Evolutionary conservation across 2,113 vertebrate genomes (phyloP).

Genomic region (Narcine bancroftii): DNA sequence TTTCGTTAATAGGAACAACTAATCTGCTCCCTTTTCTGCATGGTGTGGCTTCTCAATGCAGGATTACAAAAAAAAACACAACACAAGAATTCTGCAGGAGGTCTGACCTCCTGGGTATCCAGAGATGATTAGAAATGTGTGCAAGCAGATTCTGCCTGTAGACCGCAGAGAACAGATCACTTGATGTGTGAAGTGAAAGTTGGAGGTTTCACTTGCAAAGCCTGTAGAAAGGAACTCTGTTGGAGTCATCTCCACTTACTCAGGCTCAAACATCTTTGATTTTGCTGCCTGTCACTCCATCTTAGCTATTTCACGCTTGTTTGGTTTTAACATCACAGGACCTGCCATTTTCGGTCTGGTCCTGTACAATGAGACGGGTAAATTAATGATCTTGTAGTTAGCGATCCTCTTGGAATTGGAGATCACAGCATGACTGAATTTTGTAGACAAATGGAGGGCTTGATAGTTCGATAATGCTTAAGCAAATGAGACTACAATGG

Average conservation of each 20-base stretch:
- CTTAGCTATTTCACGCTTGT: not conserved
- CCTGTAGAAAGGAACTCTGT: not conserved
- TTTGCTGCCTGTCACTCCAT: not conserved
- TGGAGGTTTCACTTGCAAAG: slow-evolving; percentile 16
- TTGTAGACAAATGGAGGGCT: too few relatives aligned
- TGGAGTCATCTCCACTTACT: not conserved
- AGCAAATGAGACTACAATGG: too few relatives aligned
- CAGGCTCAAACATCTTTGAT: not conserved
- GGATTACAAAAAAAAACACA: too few relatives aligned
- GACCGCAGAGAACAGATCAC: slow-evolving; percentile 8
- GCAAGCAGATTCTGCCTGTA: not conserved
- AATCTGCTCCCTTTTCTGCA: not conserved
- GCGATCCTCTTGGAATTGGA: too few relatives aligned
- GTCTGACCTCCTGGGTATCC: not conserved
- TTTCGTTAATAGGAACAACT: not conserved
- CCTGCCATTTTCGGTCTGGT: too few relatives aligned
- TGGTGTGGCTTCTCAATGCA: not conserved
- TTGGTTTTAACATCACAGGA: not conserved
- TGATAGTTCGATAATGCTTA: too few relatives aligned
- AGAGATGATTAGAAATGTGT: not conserved
- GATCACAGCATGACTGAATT: too few relatives aligned
- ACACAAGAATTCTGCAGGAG: not conserved
- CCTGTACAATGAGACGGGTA: too few relatives aligned
- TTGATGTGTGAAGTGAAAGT: not conserved
- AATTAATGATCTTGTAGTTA: too few relatives aligned